Evolutionary conservation across 2,888 invertebrate species (phyloP).

Genomic region (Dasypogon diadema): DNA sequence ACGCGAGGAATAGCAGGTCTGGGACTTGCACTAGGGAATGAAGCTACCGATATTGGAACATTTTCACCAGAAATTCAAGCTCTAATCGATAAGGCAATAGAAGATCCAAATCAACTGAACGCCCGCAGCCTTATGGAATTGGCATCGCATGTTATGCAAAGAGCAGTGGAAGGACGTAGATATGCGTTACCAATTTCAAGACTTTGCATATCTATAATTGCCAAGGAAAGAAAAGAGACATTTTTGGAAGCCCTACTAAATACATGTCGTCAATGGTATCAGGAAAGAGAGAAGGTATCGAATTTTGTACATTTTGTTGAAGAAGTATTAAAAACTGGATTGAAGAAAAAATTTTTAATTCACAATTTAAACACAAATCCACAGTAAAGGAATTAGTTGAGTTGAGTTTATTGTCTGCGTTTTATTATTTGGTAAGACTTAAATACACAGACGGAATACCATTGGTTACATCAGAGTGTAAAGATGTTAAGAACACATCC

Average conservation of each 20-base stretch:
- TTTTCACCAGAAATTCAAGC: slow-evolving; percentile 81
- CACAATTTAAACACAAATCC: too few relatives aligned
- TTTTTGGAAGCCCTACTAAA: slow-evolving; percentile 90
- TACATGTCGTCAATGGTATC: slow-evolving; percentile 91
- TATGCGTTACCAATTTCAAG: slow-evolving; percentile 88
- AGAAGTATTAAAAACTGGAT: too few relatives aligned
- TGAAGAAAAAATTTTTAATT: too few relatives aligned
- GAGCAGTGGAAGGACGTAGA: slow-evolving; percentile 80
- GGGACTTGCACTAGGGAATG: slow-evolving; percentile 75
- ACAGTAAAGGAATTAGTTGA: neutral
- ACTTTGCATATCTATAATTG: slow-evolving; percentile 87
- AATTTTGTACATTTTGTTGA: neutral
- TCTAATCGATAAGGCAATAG: slow-evolving; percentile 80
- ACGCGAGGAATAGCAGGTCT: slow-evolving; percentile 77
- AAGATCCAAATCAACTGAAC: slow-evolving; percentile 84
- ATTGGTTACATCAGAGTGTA: too few relatives aligned
- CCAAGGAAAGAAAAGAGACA: slow-evolving; percentile 88
- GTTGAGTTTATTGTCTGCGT: too few relatives aligned
- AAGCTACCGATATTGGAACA: slow-evolving; percentile 80
- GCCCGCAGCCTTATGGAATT: slow-evolving; percentile 85
- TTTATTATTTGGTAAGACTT: too few relatives aligned
- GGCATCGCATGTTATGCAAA: slow-evolving; percentile 83
- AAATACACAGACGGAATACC: too few relatives aligned
- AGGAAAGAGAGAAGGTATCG: slow-evolving; percentile 79
- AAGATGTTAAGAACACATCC: too few relatives aligned